Conservation (phyloP, 2,113 vertebrate species). For the Cebus imitator region DNA sequence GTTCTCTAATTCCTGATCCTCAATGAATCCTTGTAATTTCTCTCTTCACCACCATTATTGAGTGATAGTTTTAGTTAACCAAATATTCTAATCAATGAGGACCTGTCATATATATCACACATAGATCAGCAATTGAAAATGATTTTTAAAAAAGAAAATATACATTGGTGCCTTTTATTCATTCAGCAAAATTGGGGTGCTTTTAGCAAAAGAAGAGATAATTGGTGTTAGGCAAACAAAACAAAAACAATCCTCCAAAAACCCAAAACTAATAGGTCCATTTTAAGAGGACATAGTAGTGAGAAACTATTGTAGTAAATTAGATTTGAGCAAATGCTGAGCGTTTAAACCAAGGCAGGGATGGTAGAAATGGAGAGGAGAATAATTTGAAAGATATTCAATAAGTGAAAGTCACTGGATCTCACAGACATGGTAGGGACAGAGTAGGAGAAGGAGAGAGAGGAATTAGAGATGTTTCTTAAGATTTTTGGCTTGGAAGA, state of each 20-base stretch:
- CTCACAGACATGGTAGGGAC: not conserved
- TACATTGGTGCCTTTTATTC: not conserved
- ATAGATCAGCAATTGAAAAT: not conserved
- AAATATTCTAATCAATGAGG: not conserved
- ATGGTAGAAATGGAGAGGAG: not conserved
- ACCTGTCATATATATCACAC: not conserved
- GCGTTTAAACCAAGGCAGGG: not conserved
- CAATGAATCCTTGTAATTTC: slow-evolving; percentile 1
- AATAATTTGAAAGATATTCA: not conserved
- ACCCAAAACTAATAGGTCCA: not conserved
- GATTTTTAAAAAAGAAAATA: not conserved
- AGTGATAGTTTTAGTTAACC: slow-evolving; percentile 37
- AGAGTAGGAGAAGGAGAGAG: not conserved
- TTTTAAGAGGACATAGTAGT: not conserved
- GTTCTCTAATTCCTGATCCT: not conserved
- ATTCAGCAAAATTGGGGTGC: slow-evolving; percentile 1
- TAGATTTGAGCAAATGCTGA: not conserved
- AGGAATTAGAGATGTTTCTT: not conserved
- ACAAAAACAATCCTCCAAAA: not conserved
- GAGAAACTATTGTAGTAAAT: not conserved
- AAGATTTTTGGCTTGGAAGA: not conserved
- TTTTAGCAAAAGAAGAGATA: slow-evolving; percentile 14
- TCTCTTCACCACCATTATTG: slow-evolving; percentile 41
- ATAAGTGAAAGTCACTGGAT: not conserved
- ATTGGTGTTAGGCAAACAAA: not conserved